Conservation (phyloP, 2,113 vertebrate genomes). For the Onychostoma macrolepis region DNA sequence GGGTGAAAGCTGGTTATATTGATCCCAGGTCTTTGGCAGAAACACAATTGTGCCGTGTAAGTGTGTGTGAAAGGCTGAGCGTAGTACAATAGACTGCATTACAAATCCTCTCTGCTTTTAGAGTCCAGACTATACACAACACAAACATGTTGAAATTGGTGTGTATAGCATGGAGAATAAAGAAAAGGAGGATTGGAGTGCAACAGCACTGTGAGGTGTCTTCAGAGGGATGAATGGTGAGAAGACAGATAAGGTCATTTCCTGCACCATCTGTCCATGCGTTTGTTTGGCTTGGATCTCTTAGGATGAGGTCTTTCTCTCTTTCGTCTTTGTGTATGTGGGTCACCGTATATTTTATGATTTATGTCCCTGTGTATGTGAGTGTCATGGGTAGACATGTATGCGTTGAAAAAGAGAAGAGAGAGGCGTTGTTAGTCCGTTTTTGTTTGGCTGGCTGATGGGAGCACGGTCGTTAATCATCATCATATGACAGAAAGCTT, state of each 20-base stretch:
- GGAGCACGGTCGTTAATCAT: constrained; percentile 72
- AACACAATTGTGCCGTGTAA: constrained; percentile 26
- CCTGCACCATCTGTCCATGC: constrained; percentile 64
- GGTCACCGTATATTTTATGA: constrained; percentile 39
- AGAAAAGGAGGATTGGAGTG: background rate
- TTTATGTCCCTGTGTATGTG: constrained; percentile 23
- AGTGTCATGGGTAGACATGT: background rate
- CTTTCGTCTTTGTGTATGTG: background rate
- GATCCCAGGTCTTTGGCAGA: constrained; percentile 28
- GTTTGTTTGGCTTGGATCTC: constrained; percentile 51
- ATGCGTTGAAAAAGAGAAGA: background rate
- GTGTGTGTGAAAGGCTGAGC: constrained; percentile 40
- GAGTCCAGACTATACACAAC: constrained; percentile 20
- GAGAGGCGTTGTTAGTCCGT: constrained; percentile 63
- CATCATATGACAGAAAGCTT: constrained; percentile 69
- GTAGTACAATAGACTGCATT: constrained; percentile 63
- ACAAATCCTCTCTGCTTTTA: constrained; percentile 60
- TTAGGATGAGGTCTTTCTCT: background rate
- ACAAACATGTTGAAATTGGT: constrained; percentile 11
- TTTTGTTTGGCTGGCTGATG: constrained; percentile 76
- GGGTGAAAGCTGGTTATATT: constrained; percentile 35
- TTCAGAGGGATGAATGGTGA: constrained; percentile 49
- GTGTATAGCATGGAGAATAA: background rate
- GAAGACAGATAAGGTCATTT: constrained; percentile 60
- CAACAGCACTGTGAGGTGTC: background rate